Conservation (phyloP, 2,888 invertebrate species). For the Pilophorus perplexus region DNA sequence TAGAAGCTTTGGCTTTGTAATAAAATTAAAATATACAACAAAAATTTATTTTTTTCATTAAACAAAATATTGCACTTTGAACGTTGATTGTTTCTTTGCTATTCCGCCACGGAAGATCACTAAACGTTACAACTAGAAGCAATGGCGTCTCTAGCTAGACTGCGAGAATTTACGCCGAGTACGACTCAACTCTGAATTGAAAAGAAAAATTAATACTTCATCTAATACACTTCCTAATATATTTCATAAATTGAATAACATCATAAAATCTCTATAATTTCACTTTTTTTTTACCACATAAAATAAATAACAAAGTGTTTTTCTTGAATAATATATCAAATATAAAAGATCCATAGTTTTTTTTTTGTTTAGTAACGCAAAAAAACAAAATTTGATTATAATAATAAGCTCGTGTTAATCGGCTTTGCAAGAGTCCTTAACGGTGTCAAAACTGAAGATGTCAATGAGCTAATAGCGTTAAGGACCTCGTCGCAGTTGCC, state of each 20-base stretch:
- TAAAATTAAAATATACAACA: slow-evolving; percentile 4
- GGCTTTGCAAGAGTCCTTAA: too few relatives aligned
- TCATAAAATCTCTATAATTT: slow-evolving; percentile 33
- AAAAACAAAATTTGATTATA: slow-evolving; percentile 37
- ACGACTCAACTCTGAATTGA: slow-evolving; percentile 32
- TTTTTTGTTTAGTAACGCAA: slow-evolving; percentile 1
- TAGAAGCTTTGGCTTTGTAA: slow-evolving; percentile 11
- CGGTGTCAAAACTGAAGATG: too few relatives aligned
- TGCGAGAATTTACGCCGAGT: too few relatives aligned
- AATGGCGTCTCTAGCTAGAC: slow-evolving; percentile 24
- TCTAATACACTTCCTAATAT: slow-evolving; percentile 32
- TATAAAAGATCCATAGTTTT: slow-evolving; percentile 19
- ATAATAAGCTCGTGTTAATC: slow-evolving; percentile 32
- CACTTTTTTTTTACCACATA: not conserved
- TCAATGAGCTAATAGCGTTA: too few relatives aligned
- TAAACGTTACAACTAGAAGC: slow-evolving; percentile 10
- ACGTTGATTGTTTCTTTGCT: not conserved
- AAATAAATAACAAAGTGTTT: slow-evolving; percentile 35
- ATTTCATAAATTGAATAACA: slow-evolving; percentile 25
- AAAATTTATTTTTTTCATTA: not conserved
- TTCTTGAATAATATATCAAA: slow-evolving; percentile 9
- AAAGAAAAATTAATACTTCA: slow-evolving; percentile 32
- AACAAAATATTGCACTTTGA: slow-evolving; percentile 16
- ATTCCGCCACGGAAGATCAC: not conserved
- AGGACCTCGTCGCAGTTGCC: too few relatives aligned